Conservation (phyloP, 1,140 invertebrate species). For the Yoshiicerus persimilis region DNA sequence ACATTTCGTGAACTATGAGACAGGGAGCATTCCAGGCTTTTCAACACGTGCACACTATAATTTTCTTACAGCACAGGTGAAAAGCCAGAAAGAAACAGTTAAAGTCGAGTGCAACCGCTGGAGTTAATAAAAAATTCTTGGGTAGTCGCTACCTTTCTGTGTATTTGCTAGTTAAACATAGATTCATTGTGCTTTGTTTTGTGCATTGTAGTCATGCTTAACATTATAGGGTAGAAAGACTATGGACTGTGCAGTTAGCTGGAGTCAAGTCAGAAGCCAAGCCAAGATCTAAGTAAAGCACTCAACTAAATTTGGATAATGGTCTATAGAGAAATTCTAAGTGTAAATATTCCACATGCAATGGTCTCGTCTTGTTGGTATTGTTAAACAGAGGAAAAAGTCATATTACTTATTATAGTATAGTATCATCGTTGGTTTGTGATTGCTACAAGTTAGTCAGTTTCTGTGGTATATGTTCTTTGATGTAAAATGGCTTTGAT, state of each 20-base stretch:
- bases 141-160: not conserved
- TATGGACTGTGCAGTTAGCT: not conserved
- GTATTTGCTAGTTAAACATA: not conserved
- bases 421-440: not conserved
- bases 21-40: not conserved
- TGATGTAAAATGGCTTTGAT: not conserved
- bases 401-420: not conserved
- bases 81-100: not conserved
- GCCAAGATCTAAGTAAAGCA: not conserved
- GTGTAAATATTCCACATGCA: not conserved
- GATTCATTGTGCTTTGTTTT: not conserved
- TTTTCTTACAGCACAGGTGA: not conserved
- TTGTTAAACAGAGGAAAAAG: not conserved
- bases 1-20: not conserved
- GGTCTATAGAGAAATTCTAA: not conserved
- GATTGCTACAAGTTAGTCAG: not conserved
- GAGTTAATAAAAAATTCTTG: not conserved
- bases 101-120: not conserved
- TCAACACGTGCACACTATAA: not conserved
- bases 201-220: not conserved
- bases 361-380: not conserved
- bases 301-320: not conserved
- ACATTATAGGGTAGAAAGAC: not conserved
- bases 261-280: not conserved
- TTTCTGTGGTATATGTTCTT: not conserved